Percentiles rank a stretch among this genome's conserved stretches.
These are phyloP conservation scores for Camelus dromedarius DNA, from an alignment of 2,113 vertebrate genomes.

Conservation along the genomic window DNA sequence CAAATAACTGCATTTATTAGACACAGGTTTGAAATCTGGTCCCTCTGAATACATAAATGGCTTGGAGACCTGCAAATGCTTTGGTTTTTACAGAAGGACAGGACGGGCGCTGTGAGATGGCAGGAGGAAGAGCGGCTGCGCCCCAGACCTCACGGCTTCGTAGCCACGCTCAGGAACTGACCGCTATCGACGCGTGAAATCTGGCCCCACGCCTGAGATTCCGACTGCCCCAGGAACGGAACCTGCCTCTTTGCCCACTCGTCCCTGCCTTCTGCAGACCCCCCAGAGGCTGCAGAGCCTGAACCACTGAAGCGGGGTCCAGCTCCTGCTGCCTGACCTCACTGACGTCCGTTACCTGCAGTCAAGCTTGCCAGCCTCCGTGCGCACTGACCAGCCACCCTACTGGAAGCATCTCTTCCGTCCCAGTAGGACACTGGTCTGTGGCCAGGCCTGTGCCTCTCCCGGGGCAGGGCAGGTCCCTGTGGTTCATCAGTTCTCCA, in stretches of 20 bases:
- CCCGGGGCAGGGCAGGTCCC: no score
- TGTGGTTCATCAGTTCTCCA: not conserved
- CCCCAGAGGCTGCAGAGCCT: not conserved
- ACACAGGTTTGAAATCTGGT: not conserved
- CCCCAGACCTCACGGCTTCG: not conserved
- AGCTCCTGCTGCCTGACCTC: not conserved
- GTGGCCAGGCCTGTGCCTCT: no score
- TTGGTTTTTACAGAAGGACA: not conserved
- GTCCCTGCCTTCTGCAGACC: not conserved
- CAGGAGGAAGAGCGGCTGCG: not conserved
- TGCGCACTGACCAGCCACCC: not conserved
- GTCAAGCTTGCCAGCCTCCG: not conserved
- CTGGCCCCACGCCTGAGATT: not conserved
- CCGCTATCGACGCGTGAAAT: not conserved
- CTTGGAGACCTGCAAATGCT: not conserved
- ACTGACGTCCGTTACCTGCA: not conserved
- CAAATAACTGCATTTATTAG: not conserved
- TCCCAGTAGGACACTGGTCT: not conserved
- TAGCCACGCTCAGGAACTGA: not conserved
- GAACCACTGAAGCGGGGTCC: rapidly evolving
- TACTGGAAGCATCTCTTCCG: not conserved
- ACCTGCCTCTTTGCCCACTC: not conserved
- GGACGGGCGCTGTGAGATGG: not conserved
- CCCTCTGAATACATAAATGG: not conserved
- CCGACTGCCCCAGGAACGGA: not conserved